Evolutionary conservation across 1,140 invertebrate species (phyloP), one percentile per base, ranked within the genome.

Genomic region (Paralvinella palmiformis): DNA sequence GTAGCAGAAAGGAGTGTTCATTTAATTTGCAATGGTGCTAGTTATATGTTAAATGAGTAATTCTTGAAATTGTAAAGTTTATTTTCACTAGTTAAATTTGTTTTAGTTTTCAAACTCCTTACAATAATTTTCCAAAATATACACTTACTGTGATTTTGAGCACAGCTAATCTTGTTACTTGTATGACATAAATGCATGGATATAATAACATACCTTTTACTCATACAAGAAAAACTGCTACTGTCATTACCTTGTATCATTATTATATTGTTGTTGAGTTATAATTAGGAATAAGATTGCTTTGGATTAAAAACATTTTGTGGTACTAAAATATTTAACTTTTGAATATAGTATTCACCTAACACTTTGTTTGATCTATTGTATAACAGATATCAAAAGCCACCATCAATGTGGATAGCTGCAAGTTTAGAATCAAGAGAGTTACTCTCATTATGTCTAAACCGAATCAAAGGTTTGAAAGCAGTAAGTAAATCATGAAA

Each of bases 351-450:
- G n/a, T 44, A 13, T 20, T 45, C 15, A 1, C 29, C 13, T 35
- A 5, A 27, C 17, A 32, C 3, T 44, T 32, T 62, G 52, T 52
- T 36, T 63, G 29, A 52, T 35, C 3, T 62, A 1, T 62, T 64
- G 44, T 22, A n/a, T n/a, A n/a, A n/a, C 68, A 91, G 92, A 70
- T 99, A 98, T 83, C 82, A 97, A 6, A 91, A 97, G 74, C 96
- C 95, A 44, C 95, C 96, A 1, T 83, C 85, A 55, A 89, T 91
- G 74, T 99, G 96, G 96, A 79, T 97, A 20, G 83, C 86, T 17
- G 94, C 92, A 71, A 81, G 88, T 13, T 81, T 98, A 0, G 96
- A 99, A 83, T 98, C 96, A 0, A 85, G 90, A 50, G 96, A 99
- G 80, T 82, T 99, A 0, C 79, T 99, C 1, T 85, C 90, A 0